Percentiles rank a stretch among this genome's conserved stretches.
Evolutionary conservation across 2,888 invertebrate genomes (phyloP).

Genomic region (Cotesia congregata): DNA sequence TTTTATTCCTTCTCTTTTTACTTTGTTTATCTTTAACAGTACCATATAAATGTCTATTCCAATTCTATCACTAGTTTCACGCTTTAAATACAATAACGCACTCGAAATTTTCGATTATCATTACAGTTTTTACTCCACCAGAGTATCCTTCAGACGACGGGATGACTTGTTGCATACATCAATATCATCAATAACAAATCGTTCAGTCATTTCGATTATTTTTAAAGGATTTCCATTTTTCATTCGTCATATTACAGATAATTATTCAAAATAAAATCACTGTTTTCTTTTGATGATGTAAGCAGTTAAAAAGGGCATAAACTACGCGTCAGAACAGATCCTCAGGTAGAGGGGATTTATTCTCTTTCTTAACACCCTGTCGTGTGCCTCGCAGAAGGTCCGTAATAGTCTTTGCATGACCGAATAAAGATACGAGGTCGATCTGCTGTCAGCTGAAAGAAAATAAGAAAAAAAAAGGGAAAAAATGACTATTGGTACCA

Average conservation of each 20-base stretch:
- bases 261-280: not conserved
- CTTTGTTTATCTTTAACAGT: conserved; percentile 23
- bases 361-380: conserved; percentile 48
- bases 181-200: not conserved
- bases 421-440: conserved; percentile 60
- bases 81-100: not conserved
- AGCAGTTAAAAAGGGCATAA: conserved; percentile 27
- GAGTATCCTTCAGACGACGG: not conserved
- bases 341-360: conserved; percentile 17
- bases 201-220: not conserved
- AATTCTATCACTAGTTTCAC: not conserved
- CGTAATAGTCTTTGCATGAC: conserved; percentile 52
- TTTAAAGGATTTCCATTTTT: not conserved
- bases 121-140: not conserved
- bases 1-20: conserved; percentile 39
- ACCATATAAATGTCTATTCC: not conserved
- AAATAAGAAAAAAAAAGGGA: conserved; percentile 36
- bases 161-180: not conserved
- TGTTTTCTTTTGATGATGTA: conserved; percentile 12
- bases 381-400: conserved; percentile 45
- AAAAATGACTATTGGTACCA: conserved; percentile 35
- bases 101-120: not conserved
- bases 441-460: conserved; percentile 43
- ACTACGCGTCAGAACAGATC: conserved; percentile 15
- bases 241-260: not conserved